Conservation (phyloP, 1,140 invertebrate species). For the Cephus cinctus region DNA sequence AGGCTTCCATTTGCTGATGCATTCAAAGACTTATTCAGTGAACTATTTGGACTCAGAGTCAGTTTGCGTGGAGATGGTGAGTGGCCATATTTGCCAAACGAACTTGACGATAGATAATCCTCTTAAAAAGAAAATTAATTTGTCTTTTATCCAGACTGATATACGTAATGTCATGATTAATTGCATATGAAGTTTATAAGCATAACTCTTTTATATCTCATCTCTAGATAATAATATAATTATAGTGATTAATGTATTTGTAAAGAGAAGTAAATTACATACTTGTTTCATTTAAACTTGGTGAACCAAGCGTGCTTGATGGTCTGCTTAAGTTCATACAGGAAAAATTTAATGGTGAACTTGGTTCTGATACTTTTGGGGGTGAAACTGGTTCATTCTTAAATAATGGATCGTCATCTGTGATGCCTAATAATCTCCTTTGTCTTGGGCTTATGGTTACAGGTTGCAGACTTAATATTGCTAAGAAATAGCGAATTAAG, state of each 20-base stretch:
- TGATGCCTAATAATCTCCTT: slow-evolving; percentile 37
- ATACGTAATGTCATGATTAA: slow-evolving; percentile 3
- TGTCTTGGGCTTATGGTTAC: slow-evolving; percentile 32
- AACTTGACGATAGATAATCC: slow-evolving; percentile 33
- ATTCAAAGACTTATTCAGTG: slow-evolving; percentile 38
- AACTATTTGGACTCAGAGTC: slow-evolving; percentile 31
- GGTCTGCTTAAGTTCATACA: slow-evolving; percentile 38
- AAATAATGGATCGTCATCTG: slow-evolving; percentile 42
- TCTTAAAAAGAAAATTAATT: slow-evolving; percentile 25
- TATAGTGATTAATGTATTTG: not conserved
- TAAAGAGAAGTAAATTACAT: slow-evolving; percentile 2
- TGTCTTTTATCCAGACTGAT: not conserved
- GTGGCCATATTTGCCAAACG: slow-evolving; percentile 38
- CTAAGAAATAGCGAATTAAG: slow-evolving; percentile 29
- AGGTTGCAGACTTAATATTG: slow-evolving; percentile 30
- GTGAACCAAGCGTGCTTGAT: slow-evolving; percentile 28
- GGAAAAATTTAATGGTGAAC: slow-evolving; percentile 30
- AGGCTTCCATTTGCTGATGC: slow-evolving; percentile 35
- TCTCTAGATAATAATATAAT: not conserved
- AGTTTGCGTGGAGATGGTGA: slow-evolving; percentile 27
- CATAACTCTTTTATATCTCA: not conserved
- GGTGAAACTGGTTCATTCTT: slow-evolving; percentile 22
- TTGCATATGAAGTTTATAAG: not conserved
- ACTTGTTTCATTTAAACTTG: slow-evolving; percentile 40
- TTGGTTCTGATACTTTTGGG: slow-evolving; percentile 26